Evolutionary conservation across 2,888 invertebrate genomes (phyloP).

Genomic region (Exocentrus adspersus): DNA sequence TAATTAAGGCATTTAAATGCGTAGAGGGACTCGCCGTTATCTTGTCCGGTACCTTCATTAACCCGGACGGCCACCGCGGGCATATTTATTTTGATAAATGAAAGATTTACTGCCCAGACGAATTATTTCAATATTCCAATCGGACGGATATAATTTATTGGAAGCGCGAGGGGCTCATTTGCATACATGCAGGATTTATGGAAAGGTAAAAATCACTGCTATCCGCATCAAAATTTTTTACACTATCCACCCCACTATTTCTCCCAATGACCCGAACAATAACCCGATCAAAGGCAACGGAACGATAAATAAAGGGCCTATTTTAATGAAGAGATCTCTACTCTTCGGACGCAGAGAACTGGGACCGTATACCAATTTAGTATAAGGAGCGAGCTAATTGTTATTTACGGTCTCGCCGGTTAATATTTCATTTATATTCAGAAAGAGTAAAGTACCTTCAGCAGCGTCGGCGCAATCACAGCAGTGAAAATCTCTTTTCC

Average conservation of each 20-base stretch:
- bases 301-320: slow-evolving; percentile 53
- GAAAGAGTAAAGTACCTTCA: too few species aligned
- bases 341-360: slow-evolving; percentile 51
- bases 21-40: background rate
- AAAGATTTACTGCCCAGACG: slow-evolving; percentile 34
- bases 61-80: slow-evolving; percentile 14
- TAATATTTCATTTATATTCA: slow-evolving; percentile 58
- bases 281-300: slow-evolving; percentile 44
- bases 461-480: too few species aligned
- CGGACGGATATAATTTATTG: slow-evolving; percentile 39
- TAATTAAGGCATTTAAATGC: slow-evolving; percentile 1
- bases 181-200: too few species aligned
- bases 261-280: slow-evolving; percentile 21
- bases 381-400: slow-evolving; percentile 58
- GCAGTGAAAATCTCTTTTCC: too few species aligned
- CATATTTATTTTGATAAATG: slow-evolving; percentile 34
- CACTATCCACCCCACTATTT: background rate
- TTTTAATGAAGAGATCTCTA: slow-evolving; percentile 59
- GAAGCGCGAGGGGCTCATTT: slow-evolving; percentile 39
- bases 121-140: too few species aligned
- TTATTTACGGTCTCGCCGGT: slow-evolving; percentile 56
- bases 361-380: slow-evolving; percentile 58
- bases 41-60: background rate
- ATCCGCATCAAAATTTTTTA: background rate
- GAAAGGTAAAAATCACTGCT: too few species aligned